phyloP scores from a whole-genome alignment of 37 sponge, comb jelly and placozoan species.

The Beroe ovata region DNA sequence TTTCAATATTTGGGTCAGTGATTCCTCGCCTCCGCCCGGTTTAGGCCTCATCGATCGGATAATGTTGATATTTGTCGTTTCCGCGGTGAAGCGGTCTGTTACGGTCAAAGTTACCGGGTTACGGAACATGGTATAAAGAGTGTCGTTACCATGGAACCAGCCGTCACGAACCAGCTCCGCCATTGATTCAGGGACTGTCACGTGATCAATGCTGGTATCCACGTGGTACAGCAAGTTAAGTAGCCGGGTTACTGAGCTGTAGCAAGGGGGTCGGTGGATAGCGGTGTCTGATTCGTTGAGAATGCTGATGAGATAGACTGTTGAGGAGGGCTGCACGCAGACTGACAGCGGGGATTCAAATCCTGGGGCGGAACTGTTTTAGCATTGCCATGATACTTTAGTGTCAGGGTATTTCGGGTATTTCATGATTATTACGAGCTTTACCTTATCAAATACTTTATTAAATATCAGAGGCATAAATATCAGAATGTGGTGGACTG shows the following conservation, averaged over 20 bases:
- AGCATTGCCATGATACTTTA: background rate
- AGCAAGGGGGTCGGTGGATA: background rate
- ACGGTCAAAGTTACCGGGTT: background rate
- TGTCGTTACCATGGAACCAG: background rate
- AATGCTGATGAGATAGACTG: background rate
- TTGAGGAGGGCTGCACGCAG: background rate
- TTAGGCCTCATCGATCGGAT: background rate
- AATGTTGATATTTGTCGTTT: background rate
- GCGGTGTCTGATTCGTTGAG: conserved; percentile 12
- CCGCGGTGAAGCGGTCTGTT: background rate
- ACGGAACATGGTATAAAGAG: conserved; percentile 2
- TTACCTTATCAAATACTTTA: background rate
- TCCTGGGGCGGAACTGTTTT: background rate
- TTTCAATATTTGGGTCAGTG: background rate
- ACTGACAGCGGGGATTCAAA: background rate
- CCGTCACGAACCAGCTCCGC: background rate
- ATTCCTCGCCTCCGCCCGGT: background rate
- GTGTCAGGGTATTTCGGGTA: background rate
- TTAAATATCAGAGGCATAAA: no score
- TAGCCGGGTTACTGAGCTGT: background rate
- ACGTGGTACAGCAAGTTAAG: background rate
- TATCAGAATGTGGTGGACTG: no score
- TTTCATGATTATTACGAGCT: background rate
- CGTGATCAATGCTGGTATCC: background rate
- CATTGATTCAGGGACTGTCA: background rate